Evolutionary conservation across 2,888 invertebrate species (phyloP), one percentile per base, ranked within the genome.

Genomic region (Epirrita christyi): DNA sequence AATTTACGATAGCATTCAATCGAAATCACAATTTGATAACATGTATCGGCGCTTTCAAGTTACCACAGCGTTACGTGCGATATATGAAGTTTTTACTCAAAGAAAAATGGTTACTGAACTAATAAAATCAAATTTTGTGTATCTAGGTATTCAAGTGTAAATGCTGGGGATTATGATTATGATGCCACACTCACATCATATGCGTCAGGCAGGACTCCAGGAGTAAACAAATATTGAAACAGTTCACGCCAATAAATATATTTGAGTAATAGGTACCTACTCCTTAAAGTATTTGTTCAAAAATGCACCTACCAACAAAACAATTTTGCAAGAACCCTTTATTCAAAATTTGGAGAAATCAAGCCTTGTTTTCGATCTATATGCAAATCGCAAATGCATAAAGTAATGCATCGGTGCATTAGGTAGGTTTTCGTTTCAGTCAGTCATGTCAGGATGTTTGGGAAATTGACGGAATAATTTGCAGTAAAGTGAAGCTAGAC

Each of bases 381-480:
- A 58, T 58, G 59, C 44, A 47, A 59, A 59, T 59, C 13, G 27
- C 28, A 36, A 50, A 59, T 54, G 59, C 59, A 59, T 50, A 42
- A 49, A 45, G 51, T 44, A 52, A 51, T 59, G 59, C 55, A 59
- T 44, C 38, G 42, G 21, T 53, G 41, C 40, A 49, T 43, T 46
- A 50, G 38, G 50, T 45, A 21, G 21, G 21, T 50, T 46, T 54
- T 46, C 37, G 11, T 56, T 51, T 55, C 50, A 61, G 43, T 36
- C 64, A 48, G 49, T 61, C 61, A 58, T 50, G 52, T 57, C 53
- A 55, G 46, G 48, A 59, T 62, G 50, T 65, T 59, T 44, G 43
- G 55, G 8, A 62, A 65, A 67, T 65, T 63, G 62, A 59, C 46
- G 53, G 57, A 48, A 61, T 62, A 51, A 55, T 62, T 53, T 50